Evolutionary conservation across 2,888 invertebrate genomes (phyloP), one percentile per base, ranked within the genome.

Genomic region (Rhamnusium bicolor): DNA sequence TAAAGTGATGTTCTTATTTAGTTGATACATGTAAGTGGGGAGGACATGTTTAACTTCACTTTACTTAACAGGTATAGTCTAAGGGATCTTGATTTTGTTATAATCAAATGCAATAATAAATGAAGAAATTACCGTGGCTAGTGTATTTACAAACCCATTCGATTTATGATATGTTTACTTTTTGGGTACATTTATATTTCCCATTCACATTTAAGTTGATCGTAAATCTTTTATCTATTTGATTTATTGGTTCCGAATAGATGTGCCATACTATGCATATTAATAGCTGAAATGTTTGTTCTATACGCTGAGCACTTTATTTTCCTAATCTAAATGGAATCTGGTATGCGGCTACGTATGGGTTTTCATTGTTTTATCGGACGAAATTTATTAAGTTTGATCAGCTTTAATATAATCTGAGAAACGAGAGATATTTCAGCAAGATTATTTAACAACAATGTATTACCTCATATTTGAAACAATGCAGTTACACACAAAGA

Each of bases 141-240:
- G 29, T 49, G 19, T 65, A 65, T 65, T 53, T 54, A 54, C 65
- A 65, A 65, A 53, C 32, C 32, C 19, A 53, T 40, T 18, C 12
- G 65, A 65, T 65, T 65, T 53, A 65, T 14, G 53, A 40, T 7
- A 0, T 65, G 65, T 65, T 65, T 65, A 65, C 65, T 49, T 53
- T n/a, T 65, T 29, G 27, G n/a, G 16, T 51, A 53, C 63, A 51
- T 65, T 65, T 65, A 65, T 21, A 14, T 21, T 65, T 65, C 65
- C 51, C 32, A 65, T 29, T 32, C 21, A 14, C 65, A 14, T 32
- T 53, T 14, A 3, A 32, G 32, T 18, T n/a, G 18, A 24, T 40
- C 67, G 56, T 67, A 67, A 56, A 67, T 67, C 56, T 53, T 12
- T 12, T 65, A 18, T 56, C 24, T 29, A 7, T 19, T 19, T 46